A percentile compares a stretch with the other conserved stretches of the same genome.
These are phyloP conservation scores for Cynodonichthys magdalenae DNA, from an alignment of 2,797 vertebrate genomes.

Conservation along the genomic window DNA sequence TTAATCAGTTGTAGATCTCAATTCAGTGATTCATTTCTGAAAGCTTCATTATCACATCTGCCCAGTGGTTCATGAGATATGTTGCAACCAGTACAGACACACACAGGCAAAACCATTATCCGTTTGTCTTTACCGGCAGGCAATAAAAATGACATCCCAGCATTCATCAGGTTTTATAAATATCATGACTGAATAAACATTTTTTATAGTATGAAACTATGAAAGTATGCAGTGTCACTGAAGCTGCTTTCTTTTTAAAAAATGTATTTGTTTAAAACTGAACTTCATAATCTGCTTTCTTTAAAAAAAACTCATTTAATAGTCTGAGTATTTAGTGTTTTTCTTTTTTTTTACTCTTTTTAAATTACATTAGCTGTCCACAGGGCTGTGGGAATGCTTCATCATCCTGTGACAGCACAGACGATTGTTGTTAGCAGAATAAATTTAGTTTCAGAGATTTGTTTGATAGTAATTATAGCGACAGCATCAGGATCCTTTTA, in stretches of 20 bases:
- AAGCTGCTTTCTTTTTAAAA: neutral
- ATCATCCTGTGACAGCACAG: slow-evolving; percentile 9
- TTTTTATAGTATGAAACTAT: neutral
- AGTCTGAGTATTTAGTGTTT: neutral
- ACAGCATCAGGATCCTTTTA: slow-evolving; percentile 10
- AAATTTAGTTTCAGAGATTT: slow-evolving; percentile 12
- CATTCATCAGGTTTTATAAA: slow-evolving; percentile 8
- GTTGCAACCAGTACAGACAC: too few relatives aligned
- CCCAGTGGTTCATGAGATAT: too few relatives aligned
- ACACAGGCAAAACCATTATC: too few relatives aligned
- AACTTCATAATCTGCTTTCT: slow-evolving; percentile 10
- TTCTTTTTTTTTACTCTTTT: neutral
- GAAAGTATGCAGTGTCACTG: slow-evolving; percentile 1
- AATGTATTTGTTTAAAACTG: neutral
- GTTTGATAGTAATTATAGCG: slow-evolving; percentile 27
- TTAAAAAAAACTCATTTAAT: slow-evolving; percentile 3
- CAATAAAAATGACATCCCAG: too few relatives aligned
- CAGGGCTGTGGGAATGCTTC: neutral
- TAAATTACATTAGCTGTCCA: neutral
- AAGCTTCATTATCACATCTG: too few relatives aligned
- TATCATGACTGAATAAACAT: neutral
- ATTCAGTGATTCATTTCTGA: too few relatives aligned
- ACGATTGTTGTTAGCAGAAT: slow-evolving; percentile 11
- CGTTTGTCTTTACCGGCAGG: too few relatives aligned
- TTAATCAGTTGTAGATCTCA: too few relatives aligned